Conservation (phyloP, 1,140 invertebrate genomes). For the Brevipalpus yothersi region DNA sequence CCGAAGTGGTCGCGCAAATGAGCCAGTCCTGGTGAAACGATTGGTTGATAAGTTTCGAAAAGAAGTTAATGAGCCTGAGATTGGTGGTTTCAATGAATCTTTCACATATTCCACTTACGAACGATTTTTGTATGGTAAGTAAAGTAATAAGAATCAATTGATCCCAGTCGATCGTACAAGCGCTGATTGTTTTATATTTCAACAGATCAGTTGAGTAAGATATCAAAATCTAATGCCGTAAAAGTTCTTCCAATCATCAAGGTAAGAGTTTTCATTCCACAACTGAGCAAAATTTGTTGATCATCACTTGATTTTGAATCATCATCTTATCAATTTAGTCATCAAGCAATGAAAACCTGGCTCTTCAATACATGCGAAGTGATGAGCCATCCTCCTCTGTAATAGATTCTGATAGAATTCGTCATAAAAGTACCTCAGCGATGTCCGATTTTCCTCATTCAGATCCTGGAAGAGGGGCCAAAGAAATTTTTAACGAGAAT, state of each 20-base stretch:
- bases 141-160: too few relatives aligned
- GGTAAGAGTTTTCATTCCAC: background rate
- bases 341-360: slow-evolving; percentile 6
- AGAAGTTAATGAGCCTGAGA: slow-evolving; percentile 39
- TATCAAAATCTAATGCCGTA: slow-evolving; percentile 12
- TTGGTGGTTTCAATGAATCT: slow-evolving; percentile 39
- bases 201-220: slow-evolving; percentile 13
- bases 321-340: background rate
- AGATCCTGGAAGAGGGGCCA: background rate
- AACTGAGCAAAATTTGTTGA: background rate
- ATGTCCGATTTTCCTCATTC: background rate
- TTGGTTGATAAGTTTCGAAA: slow-evolving; percentile 49
- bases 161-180: background rate
- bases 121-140: slow-evolving; percentile 55
- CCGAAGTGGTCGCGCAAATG: slow-evolving; percentile 58
- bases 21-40: slow-evolving; percentile 63
- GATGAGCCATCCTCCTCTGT: background rate
- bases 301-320: background rate
- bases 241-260: slow-evolving; percentile 10
- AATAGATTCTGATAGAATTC: background rate
- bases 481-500: background rate
- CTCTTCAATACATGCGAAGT: background rate
- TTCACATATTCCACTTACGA: slow-evolving; percentile 66
- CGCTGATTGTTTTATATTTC: background rate
- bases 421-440: background rate